Conservation (phyloP, 2,888 invertebrate species). For the Phaedon cochleariae region DNA sequence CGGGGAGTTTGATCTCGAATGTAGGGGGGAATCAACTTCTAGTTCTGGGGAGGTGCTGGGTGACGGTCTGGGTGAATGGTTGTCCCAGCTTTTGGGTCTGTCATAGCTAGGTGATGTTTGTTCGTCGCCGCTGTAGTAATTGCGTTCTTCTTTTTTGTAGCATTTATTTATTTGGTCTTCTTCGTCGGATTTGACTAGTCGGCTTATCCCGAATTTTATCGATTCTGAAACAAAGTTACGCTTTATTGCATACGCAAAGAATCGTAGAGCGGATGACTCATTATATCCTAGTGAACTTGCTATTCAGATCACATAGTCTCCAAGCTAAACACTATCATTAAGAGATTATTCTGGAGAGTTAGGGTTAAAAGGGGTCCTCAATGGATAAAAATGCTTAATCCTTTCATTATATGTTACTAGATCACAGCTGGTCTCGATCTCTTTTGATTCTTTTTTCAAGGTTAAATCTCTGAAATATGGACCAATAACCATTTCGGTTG, state of each 20-base stretch:
- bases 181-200: conserved; percentile 74
- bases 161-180: conserved; percentile 68
- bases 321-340: neutral
- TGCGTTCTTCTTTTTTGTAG: conserved; percentile 63
- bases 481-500: too few species aligned
- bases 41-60: conserved; percentile 73
- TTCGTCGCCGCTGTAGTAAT: conserved; percentile 68
- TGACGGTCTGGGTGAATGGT: conserved; percentile 55
- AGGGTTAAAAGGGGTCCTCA: conserved; percentile 22
- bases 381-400: conserved; percentile 21
- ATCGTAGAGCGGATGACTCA: neutral
- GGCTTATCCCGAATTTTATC: conserved; percentile 85
- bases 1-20: conserved; percentile 65
- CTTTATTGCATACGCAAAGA: too few species aligned
- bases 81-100: conserved; percentile 53
- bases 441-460: too few species aligned
- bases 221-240: conserved; percentile 71
- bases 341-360: neutral
- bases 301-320: neutral
- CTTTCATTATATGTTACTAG: conserved; percentile 11
- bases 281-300: neutral
- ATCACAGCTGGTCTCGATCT: neutral
- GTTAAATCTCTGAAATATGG: too few species aligned
- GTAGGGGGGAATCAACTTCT: conserved; percentile 79
- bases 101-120: conserved; percentile 55